These are phyloP conservation scores for Poeciliopsis turrubarensis DNA, from an alignment of 2,113 vertebrate species.

Conservation along the genomic window DNA sequence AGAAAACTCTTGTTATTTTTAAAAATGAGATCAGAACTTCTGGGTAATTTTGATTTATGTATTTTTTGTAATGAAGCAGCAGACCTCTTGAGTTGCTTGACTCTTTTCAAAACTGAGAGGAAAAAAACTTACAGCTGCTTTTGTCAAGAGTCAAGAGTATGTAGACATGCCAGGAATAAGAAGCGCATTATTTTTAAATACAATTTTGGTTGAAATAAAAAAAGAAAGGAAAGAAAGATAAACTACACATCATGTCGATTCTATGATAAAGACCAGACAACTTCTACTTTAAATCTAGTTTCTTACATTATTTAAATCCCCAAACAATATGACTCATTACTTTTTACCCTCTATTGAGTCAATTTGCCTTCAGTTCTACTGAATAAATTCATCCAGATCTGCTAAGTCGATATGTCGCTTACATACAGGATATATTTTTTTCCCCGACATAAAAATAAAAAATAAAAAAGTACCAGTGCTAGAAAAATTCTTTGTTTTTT, in stretches of 20 bases:
- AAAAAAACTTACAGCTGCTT: conserved; percentile 81
- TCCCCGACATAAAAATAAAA: too few species aligned
- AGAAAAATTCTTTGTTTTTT: not conserved
- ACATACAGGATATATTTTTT: too few species aligned
- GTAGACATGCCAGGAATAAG: conserved; percentile 24
- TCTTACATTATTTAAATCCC: too few species aligned
- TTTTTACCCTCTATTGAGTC: too few species aligned
- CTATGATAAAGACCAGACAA: not conserved
- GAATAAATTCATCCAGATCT: too few species aligned
- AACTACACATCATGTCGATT: not conserved
- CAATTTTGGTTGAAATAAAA: not conserved
- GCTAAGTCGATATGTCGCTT: too few species aligned
- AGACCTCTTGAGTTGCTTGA: conserved; percentile 22
- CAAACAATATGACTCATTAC: too few species aligned
- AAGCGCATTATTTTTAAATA: conserved; percentile 16
- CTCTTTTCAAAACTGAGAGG: conserved; percentile 50
- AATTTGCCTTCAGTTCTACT: too few species aligned
- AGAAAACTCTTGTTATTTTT: not conserved
- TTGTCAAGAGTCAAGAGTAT: conserved; percentile 71
- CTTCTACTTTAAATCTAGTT: not conserved
- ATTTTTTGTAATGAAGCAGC: conserved; percentile 18
- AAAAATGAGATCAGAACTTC: not conserved
- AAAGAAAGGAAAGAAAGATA: not conserved
- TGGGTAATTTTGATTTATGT: conserved; percentile 20
- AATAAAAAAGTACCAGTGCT: not conserved